Evolutionary conservation across 2,113 vertebrate genomes (phyloP), one percentile per base, ranked within the genome.

Genomic region (Dipodomys stephensi): DNA sequence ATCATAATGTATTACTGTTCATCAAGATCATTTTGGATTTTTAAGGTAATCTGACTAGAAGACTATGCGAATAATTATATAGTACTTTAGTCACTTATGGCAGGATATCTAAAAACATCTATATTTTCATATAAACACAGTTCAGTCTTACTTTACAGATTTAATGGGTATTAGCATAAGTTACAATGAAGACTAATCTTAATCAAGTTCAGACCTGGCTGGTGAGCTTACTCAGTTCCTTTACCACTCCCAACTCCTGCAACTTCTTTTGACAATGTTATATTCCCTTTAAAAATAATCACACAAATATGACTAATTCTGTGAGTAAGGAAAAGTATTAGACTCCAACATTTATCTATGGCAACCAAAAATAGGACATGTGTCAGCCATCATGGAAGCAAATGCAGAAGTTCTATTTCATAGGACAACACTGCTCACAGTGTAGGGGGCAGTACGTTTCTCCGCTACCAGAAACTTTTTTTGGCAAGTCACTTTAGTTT

Each of bases 11-110:
- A 83, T 94, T 83, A 96, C 76, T 90, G 44, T 94, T 96, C 88
- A 83, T 87, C 87, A 88, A 88, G 85, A 93, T 92, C 90, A 90
- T 92, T 96, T 87, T 71, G 92, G 92, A 90, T 95, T 97, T 95
- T 97, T 82, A 57, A 95, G 65, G 77, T 95, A 94, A 97, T 97
- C 92, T 96, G 88, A 95, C 92, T 73, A 92, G 83, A 96, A 95
- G 76, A 25, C 83, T 84, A 93, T 85, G 82, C 64, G 85, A 95
- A 94, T 96, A 97, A 97, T 96, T 96, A 96, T 46, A 95, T 57
- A 92, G 95, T 85, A 85, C 84, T 88, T 78, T 49, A 90, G 62
- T 90, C 90, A 79, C 73, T 92, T 95, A 90, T 11, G 76, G 78
- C 7, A 64, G 15, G 68, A 13, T 90, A 93, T 67, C 93, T 88